These are phyloP conservation scores for Caradrina kadenii DNA, from an alignment of 2,888 invertebrate species.

Conservation along the genomic window DNA sequence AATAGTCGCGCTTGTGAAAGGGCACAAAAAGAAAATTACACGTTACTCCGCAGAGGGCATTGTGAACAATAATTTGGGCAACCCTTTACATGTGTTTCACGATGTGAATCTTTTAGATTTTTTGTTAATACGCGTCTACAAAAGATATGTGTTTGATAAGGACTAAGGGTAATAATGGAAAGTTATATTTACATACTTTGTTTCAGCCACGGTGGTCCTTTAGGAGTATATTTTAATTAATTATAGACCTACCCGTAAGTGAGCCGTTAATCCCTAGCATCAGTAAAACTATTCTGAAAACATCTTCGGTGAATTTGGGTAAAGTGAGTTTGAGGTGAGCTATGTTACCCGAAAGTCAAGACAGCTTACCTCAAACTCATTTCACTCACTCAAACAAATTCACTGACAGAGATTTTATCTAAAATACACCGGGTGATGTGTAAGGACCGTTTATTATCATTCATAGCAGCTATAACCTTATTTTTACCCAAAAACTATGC, in stretches of 20 bases:
- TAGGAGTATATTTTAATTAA: slow-evolving; percentile 23
- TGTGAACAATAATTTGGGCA: slow-evolving; percentile 83
- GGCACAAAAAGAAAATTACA: slow-evolving; percentile 83
- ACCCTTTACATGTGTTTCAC: slow-evolving; percentile 73
- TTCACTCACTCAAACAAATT: too few species aligned
- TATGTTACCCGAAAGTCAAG: too few species aligned
- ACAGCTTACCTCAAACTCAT: too few species aligned
- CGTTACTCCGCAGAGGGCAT: slow-evolving; percentile 73
- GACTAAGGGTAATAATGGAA: slow-evolving; percentile 26
- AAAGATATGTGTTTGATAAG: slow-evolving; percentile 59
- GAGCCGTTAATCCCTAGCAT: too few species aligned
- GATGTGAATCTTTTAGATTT: slow-evolving; percentile 59
- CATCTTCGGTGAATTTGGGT: too few species aligned
- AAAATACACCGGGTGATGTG: too few species aligned
- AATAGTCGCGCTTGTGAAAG: slow-evolving; percentile 71
- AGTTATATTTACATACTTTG: slow-evolving; percentile 20
- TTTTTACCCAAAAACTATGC: too few species aligned
- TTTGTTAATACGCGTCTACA: slow-evolving; percentile 57
- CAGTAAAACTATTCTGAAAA: too few species aligned
- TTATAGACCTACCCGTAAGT: not conserved
- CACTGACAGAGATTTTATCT: too few species aligned
- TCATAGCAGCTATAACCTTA: too few species aligned
- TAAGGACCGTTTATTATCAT: too few species aligned
- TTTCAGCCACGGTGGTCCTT: slow-evolving; percentile 38
- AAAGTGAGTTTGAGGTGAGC: too few species aligned